Base-by-base conservation (phyloP, 2,113 vertebrate species). In the Corvus cornix region DNA sequence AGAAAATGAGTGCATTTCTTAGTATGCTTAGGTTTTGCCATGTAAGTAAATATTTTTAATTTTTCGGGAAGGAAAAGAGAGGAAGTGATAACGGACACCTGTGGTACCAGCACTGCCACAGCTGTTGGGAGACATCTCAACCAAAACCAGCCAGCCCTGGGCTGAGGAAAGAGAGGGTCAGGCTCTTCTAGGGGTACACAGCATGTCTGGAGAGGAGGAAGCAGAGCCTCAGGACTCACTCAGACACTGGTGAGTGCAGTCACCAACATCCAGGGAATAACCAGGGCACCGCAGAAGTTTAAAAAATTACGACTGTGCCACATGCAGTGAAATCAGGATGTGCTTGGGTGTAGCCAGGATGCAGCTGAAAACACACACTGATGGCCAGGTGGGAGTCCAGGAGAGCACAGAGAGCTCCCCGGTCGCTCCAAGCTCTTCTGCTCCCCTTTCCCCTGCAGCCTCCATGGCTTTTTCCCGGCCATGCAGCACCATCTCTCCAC, bases 391-490 rank as follows among this genome's bases (percentile, higher is more conserved):
- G 18, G 0, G 21, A 21, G 16, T 2, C 51, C n/a, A 2, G 18
- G 63, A 43, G 68, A 51, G 37, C 51, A n/a, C 60, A 13, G 63
- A 31, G 44, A 53, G 51, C 63, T 85, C 88, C 78, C 59, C 33
- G 0, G 27, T 10, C 5, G 22, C 84, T 44, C 68, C 66, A 16
- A 31, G 19, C 48, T 60, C n/a, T 17, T 19, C 76, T 90, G 33
- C 85, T 81, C 70, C 79, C 52, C 13, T 46, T 35, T 51, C 9
- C 86, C 73, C 69, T 16, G 11, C 43, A 23, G 52, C 62, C 31
- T 79, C 13, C 59, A 30, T 90, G 70, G 72, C 79, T 37, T 82
- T 81, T 79, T 75, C 85, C 92, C 78, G 68, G 74, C 73, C 51
- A 2, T 23, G 67, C 77, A 93, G 68, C 19, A 0, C 48, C 2